Percentiles rank a stretch among this genome's conserved stretches.
These are phyloP conservation scores for Bembecia ichneumoniformis DNA, from an alignment of 2,888 invertebrate species.

Conservation along the genomic window DNA sequence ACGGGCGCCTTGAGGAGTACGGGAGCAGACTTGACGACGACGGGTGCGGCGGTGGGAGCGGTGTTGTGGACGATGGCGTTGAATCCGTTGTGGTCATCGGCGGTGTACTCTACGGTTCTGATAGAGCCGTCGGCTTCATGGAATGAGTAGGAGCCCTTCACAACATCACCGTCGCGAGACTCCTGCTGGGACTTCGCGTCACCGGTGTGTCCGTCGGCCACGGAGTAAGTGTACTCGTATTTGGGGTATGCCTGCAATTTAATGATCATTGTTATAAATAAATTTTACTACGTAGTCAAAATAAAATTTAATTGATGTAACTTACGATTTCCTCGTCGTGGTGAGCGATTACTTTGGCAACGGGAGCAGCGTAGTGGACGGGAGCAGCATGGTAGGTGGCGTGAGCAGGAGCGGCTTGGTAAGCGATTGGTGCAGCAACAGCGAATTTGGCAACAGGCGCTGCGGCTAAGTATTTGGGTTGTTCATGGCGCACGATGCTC, in stretches of 20 bases:
- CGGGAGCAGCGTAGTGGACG: slow-evolving; percentile 5
- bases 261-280: background rate
- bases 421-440: slow-evolving; percentile 12
- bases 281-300: background rate
- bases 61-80: slow-evolving; percentile 51
- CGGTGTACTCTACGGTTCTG: slow-evolving; percentile 69
- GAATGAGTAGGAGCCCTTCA: slow-evolving; percentile 68
- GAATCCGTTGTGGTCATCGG: slow-evolving; percentile 66
- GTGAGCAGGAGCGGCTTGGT: slow-evolving; percentile 18
- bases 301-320: background rate
- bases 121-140: slow-evolving; percentile 71
- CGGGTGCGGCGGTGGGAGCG: slow-evolving; percentile 35
- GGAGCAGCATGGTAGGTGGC: slow-evolving; percentile 18
- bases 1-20: slow-evolving; percentile 13
- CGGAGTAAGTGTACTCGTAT: slow-evolving; percentile 69
- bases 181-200: slow-evolving; percentile 72
- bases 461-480: slow-evolving; percentile 13
- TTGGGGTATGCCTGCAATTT: slow-evolving; percentile 46
- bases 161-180: slow-evolving; percentile 65
- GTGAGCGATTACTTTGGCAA: slow-evolving; percentile 14
- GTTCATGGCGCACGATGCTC: slow-evolving; percentile 49
- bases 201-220: slow-evolving; percentile 70
- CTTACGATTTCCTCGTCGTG: slow-evolving; percentile 29
- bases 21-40: slow-evolving; percentile 17
- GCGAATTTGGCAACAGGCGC: slow-evolving; percentile 15